These are phyloP conservation scores for Plumapathes pennacea DNA, from an alignment of 92 coral and sea anemone species.

Conservation along the genomic window DNA sequence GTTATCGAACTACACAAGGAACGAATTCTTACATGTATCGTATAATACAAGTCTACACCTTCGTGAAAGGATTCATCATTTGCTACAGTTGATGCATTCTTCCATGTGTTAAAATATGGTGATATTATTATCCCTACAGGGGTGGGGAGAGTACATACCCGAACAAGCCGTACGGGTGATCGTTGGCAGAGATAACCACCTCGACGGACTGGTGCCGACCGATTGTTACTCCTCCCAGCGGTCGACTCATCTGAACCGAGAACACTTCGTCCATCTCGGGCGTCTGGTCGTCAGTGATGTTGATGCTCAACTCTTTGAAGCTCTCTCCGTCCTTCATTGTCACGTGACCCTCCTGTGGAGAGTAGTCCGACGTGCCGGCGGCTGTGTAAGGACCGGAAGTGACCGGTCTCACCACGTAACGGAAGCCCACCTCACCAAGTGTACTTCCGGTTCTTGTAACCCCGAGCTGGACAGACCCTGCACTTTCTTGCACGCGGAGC, in stretches of 20 bases:
- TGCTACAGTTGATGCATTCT: no score
- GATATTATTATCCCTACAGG: no score
- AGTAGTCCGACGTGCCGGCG: constrained; percentile 46
- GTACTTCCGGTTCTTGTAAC: constrained; percentile 62
- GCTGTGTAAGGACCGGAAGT: constrained; percentile 17
- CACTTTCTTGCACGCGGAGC: constrained; percentile 51
- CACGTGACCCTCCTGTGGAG: constrained; percentile 70
- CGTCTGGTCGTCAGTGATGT: constrained; percentile 58
- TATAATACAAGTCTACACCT: no score
- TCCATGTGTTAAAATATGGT: no score
- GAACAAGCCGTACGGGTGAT: constrained; percentile 83
- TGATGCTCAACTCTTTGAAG: constrained; percentile 30
- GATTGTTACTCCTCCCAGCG: constrained; percentile 73
- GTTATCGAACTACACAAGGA: no score
- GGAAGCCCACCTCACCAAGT: constrained; percentile 72
- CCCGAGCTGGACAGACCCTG: constrained; percentile 33
- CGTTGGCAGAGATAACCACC: constrained; percentile 78
- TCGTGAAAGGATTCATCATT: no score
- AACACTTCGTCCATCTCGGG: constrained; percentile 86
- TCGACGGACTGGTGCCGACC: constrained; percentile 61
- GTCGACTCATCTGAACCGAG: constrained; percentile 75
- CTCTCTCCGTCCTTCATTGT: constrained; percentile 50
- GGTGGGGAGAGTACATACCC: constrained; percentile 75
- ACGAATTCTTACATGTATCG: no score
- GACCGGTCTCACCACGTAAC: constrained; percentile 57